phyloP scores from a whole-genome alignment of 2,797 vertebrate genomes.

The Halcyon badia region DNA sequence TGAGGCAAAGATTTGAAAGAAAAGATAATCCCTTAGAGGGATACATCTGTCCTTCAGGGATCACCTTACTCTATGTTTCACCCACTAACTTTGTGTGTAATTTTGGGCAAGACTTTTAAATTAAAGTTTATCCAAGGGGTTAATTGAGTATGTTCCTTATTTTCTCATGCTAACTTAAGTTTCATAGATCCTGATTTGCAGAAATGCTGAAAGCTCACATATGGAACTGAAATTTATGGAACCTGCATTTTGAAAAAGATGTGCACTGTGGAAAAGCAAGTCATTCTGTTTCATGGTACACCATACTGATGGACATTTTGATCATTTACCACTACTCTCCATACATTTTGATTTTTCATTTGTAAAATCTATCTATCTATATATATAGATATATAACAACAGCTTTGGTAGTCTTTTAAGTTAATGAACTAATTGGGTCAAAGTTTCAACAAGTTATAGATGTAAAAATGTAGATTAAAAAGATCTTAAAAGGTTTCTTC shows the following conservation, averaged over 20 bases:
- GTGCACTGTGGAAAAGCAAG: not conserved
- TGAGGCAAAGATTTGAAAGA: not conserved
- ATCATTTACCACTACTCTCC: not conserved
- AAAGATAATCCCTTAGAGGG: not conserved
- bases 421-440: not conserved
- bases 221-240: not conserved
- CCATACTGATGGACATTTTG: not conserved
- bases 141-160: not conserved
- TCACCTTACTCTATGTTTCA: not conserved
- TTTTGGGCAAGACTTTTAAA: not conserved
- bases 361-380: not conserved
- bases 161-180: not conserved
- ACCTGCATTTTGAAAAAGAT: not conserved
- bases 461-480: not conserved
- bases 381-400: not conserved
- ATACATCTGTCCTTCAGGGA: not conserved
- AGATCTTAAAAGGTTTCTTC: not conserved
- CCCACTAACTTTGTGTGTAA: not conserved
- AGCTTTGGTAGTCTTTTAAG: not conserved
- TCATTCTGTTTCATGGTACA: not conserved
- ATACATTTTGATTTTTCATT: not conserved
- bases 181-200: not conserved
- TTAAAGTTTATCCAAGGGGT: not conserved
- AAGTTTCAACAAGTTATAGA: not conserved
- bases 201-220: not conserved